phyloP scores from a whole-genome alignment of 2,888 invertebrate species.

The Acleris laterana region DNA sequence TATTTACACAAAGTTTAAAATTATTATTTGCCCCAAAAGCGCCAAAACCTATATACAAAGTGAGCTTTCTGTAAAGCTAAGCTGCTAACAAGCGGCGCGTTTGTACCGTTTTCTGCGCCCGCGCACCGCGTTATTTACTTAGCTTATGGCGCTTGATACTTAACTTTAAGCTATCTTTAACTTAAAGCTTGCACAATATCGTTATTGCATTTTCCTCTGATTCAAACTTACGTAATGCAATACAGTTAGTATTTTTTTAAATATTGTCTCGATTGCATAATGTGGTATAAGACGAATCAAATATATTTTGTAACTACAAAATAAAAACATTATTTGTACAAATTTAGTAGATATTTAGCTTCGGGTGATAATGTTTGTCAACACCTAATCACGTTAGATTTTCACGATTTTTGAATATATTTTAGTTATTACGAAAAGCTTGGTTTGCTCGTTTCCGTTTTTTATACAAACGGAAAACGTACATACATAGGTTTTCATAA shows the following conservation, averaged over 20 bases:
- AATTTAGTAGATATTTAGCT: too few relatives aligned
- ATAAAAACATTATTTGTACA: too few relatives aligned
- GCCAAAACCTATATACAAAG: neutral
- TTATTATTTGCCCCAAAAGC: too few relatives aligned
- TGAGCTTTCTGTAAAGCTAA: slow-evolving; percentile 4
- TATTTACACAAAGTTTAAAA: too few relatives aligned
- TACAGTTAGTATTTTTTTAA: neutral
- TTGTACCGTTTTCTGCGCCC: slow-evolving; percentile 14
- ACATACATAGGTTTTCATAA: too few relatives aligned
- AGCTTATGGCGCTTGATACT: slow-evolving; percentile 6
- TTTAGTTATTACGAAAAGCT: too few relatives aligned
- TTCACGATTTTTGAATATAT: too few relatives aligned
- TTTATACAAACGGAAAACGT: too few relatives aligned
- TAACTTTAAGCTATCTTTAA: slow-evolving; percentile 1
- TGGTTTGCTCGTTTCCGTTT: too few relatives aligned
- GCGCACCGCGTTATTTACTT: slow-evolving; percentile 25
- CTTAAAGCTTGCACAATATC: slow-evolving; percentile 9
- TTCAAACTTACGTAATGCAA: neutral
- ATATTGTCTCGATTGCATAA: neutral
- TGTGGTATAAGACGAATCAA: neutral
- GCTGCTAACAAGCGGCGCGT: slow-evolving; percentile 19
- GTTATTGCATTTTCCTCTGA: slow-evolving; percentile 8
- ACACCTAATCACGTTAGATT: too few relatives aligned
- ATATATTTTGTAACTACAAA: too few relatives aligned
- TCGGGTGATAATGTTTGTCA: too few relatives aligned